Evolutionary conservation across 2,888 invertebrate species (phyloP).

Genomic region (Agrenia bidenticulata): DNA sequence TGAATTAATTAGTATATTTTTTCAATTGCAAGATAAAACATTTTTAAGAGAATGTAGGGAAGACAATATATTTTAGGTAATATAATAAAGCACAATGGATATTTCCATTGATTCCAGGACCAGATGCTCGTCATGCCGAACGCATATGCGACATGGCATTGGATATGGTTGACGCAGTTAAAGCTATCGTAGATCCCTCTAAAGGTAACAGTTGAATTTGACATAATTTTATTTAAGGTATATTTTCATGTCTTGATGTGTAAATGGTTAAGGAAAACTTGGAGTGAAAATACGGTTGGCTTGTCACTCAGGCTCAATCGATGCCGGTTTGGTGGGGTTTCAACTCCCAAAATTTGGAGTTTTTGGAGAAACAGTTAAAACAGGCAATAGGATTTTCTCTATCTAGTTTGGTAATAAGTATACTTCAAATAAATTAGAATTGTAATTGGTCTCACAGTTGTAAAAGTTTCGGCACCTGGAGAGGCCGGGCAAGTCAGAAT

Average conservation of each 20-base stretch:
- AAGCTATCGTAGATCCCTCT: conserved; percentile 50
- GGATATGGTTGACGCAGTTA: conserved; percentile 91
- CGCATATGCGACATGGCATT: conserved; percentile 92
- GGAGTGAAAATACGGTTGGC: conserved; percentile 76
- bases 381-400: too few species aligned
- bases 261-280: conserved; percentile 3
- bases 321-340: conserved; percentile 66
- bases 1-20: neutral
- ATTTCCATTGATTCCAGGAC: conserved; percentile 71
- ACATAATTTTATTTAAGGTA: neutral
- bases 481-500: conserved; percentile 94
- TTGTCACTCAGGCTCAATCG: conserved; percentile 86
- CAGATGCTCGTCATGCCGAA: conserved; percentile 84
- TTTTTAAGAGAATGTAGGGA: conserved; percentile 10
- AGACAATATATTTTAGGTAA: too few species aligned
- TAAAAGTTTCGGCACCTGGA: conserved; percentile 88
- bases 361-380: conserved; percentile 89
- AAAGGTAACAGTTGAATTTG: too few species aligned
- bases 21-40: neutral
- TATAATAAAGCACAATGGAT: too few species aligned
- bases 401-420: neutral
- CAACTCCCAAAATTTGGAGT: conserved; percentile 87
- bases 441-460: conserved; percentile 61
- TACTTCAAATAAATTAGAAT: neutral
- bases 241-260: neutral